Conservation (phyloP, 1,140 invertebrate genomes). For the Campoletis sonorensis region DNA sequence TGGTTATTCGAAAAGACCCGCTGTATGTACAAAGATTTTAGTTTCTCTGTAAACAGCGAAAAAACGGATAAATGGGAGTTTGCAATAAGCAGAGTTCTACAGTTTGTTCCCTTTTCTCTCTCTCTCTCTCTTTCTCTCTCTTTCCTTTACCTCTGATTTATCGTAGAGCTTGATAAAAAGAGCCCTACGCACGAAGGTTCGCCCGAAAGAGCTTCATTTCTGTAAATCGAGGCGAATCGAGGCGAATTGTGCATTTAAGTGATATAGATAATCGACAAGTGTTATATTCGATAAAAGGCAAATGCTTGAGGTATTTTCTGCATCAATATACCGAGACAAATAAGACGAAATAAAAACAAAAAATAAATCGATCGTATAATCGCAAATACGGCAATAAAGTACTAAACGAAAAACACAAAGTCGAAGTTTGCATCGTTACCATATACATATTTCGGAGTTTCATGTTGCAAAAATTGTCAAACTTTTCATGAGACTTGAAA, state of each 20-base stretch:
- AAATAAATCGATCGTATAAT: slow-evolving; percentile 1
- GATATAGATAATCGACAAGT: slow-evolving; percentile 38
- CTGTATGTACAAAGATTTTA: slow-evolving; percentile 8
- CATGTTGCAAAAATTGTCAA: too few species aligned
- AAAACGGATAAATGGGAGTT: not conserved
- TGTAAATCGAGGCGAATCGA: not conserved
- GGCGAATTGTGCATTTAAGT: slow-evolving; percentile 35
- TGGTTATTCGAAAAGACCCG: not conserved
- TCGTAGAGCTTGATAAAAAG: not conserved
- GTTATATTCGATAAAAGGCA: slow-evolving; percentile 61
- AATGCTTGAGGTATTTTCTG: slow-evolving; percentile 61
- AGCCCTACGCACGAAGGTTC: slow-evolving; percentile 9
- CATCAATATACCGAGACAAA: slow-evolving; percentile 37
- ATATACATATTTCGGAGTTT: too few species aligned
- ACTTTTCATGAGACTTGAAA: too few species aligned
- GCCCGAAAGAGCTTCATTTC: not conserved
- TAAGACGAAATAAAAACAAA: not conserved
- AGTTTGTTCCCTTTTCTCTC: not conserved
- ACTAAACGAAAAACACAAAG: not conserved
- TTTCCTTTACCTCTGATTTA: not conserved
- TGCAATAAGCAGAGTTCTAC: not conserved
- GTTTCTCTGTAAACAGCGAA: not conserved
- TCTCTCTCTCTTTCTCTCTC: too few species aligned
- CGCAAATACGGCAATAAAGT: not conserved
- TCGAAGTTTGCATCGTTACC: not conserved